Evolutionary conservation across 2,888 invertebrate genomes (phyloP), one percentile per base, ranked within the genome.

Genomic region (Caenorhabditis parvicauda): DNA sequence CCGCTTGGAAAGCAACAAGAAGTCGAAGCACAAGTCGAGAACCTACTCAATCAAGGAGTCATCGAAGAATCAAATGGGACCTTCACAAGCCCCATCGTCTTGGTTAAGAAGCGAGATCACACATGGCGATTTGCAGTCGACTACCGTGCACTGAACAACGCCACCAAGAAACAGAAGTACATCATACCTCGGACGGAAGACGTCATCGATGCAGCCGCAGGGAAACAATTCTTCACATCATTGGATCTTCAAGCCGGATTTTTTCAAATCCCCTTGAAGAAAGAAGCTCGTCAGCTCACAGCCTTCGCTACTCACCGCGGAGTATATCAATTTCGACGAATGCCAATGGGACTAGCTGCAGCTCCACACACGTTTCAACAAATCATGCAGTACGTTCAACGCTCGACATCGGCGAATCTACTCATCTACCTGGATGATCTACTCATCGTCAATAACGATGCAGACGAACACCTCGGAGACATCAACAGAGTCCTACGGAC

Each of bases 341-440:
- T 59, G 54, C 59, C 64, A 1, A 60, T 61, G 60, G 64, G 67
- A 3, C 29, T 64, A 0, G 27, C 17, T 6, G 47, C 45, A 1
- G 43, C 62, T 0, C 55, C 56, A 0, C 28, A 14, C 1, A 59
- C 56, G 0, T 68, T 65, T 27, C 59, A 63, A 46, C 27, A 43
- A 17, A 32, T 45, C 1, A 60, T 68, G 52, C 24, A 56, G 14
- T 42, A 29, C 6, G 2, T 62, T 1, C 27, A 39, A 7, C 14
- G 25, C 19, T 38, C 45, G 2, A 14, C 44, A 1, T 22, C 22
- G 0, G 54, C 55, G 0, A 24, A 24, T n/a, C 9, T 52, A 1
- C 58, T 66, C 21, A 22, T 52, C 4, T 67, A 62, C n/a, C 6
- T 65, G 1, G 64, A 67, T 25, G 62, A 65, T 49, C 9, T 64